Conservation (phyloP, 2,113 vertebrate genomes). For the Guaruba guarouba region DNA sequence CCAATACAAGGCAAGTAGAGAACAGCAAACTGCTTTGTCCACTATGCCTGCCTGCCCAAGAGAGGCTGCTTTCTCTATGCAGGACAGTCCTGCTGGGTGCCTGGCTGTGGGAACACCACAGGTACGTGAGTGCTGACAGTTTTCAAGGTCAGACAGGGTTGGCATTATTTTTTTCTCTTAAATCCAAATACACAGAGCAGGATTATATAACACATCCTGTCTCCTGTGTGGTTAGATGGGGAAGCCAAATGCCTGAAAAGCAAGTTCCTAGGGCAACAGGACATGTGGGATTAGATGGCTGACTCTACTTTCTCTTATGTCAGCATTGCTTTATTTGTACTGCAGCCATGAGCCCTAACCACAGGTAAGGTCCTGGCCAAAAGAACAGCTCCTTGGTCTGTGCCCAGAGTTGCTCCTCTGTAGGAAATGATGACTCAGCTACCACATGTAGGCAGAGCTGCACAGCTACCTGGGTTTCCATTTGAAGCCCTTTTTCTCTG, state of each 20-base stretch:
- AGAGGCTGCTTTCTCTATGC: constrained; percentile 67
- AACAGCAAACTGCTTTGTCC: constrained; percentile 68
- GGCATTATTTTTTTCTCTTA: background rate
- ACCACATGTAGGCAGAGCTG: background rate
- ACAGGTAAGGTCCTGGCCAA: background rate
- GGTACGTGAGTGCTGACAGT: constrained; percentile 5
- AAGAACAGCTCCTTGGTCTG: background rate
- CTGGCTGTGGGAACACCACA: constrained; percentile 74
- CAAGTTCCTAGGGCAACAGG: background rate
- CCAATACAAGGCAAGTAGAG: constrained; percentile 66
- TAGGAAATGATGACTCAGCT: background rate
- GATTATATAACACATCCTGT: background rate
- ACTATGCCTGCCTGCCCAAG: constrained; percentile 77
- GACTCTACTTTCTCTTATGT: background rate
- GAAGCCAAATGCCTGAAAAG: background rate
- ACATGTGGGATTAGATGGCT: background rate
- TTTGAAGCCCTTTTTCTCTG: background rate
- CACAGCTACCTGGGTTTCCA: background rate
- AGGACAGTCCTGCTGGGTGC: constrained; percentile 77
- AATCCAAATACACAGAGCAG: background rate
- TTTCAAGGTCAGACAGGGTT: background rate
- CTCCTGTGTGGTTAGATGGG: background rate
- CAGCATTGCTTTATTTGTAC: background rate
- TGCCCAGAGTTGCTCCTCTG: background rate
- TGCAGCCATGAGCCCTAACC: background rate